Evolutionary conservation across 2,113 vertebrate genomes (phyloP).

Genomic region (Lophura nycthemera): DNA sequence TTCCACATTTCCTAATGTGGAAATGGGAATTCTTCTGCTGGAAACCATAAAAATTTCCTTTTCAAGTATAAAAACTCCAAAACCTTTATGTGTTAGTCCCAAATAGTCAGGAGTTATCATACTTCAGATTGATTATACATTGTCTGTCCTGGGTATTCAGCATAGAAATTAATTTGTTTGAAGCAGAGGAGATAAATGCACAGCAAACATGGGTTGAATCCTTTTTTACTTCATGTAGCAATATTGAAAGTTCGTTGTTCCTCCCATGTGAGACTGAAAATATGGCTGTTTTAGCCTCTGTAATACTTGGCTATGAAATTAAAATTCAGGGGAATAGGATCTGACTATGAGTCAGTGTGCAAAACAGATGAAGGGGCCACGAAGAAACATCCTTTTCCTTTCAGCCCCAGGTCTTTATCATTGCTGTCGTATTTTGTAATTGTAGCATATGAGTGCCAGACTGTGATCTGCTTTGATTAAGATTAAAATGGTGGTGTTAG

Average conservation of each 20-base stretch:
- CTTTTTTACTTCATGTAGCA: neutral
- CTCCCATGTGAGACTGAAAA: neutral
- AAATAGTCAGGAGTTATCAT: neutral
- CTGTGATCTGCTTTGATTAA: neutral
- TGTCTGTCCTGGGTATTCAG: neutral
- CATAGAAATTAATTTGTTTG: neutral
- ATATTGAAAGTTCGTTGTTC: conserved; percentile 16
- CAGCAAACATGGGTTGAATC: neutral
- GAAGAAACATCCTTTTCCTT: conserved; percentile 1
- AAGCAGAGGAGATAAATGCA: neutral
- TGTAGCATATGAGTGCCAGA: neutral
- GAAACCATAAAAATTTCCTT: neutral
- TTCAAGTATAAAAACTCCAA: neutral
- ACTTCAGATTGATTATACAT: neutral
- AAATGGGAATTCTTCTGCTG: neutral
- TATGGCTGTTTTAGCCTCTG: neutral
- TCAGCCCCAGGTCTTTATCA: neutral
- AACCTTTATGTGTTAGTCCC: neutral
- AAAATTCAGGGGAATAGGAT: conserved; percentile 16
- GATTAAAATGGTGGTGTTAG: neutral
- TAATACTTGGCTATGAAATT: conserved; percentile 42
- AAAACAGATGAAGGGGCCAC: conserved; percentile 11
- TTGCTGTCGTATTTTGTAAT: neutral
- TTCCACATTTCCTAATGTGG: neutral
- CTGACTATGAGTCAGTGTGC: neutral